Base-by-base conservation (phyloP, 2,888 invertebrate species). In the Tridacna gigas region DNA sequence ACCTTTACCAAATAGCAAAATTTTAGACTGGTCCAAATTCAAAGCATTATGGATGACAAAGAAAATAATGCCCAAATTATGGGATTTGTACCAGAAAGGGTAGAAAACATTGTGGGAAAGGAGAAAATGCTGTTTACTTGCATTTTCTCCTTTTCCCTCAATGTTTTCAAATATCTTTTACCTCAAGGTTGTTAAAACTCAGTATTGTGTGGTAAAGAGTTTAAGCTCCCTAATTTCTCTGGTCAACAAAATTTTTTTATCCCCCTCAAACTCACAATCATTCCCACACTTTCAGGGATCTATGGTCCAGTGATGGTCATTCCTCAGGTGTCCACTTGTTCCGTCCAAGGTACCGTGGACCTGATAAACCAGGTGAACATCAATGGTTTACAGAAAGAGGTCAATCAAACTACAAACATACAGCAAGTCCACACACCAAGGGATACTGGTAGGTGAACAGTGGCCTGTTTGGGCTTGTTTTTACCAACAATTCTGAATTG, bases 271-370 rank as follows among this genome's bases (percentile, higher is more conserved):
- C 56, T 56, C 56, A 56, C 56, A 56, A 63, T n/a, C 22, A 9
- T 22, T 67, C 20, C 5, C 56, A n/a, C 22, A 28, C 47, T n/a
- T 66, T 11, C 51, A 92, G 92, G 92, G 82, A 88, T 93, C 56
- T 93, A 91, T 85, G 90, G 89, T 71, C 92, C 91, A 7, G 81
- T 91, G 80, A 91, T 93, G 92, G 84, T 92, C 79, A 86, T 89
- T 26, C 91, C 91, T 22, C 88, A 91, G 37, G 84, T 86, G 45
- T 82, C 88, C 47, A 79, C 89, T 11, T 80, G 85, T 56, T 83
- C 91, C 82, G 87, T 90, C 78, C 91, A 89, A 25, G 86, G 85
- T 37, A 83, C 90, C 12, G 73, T 90, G 37, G 90, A 91, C 67
- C 83, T 91, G 67, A 85, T 91, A 74, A 83, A 88, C 66, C 89